phyloP scores from a whole-genome alignment of 2,888 invertebrate species.

The Clunio marinus region DNA sequence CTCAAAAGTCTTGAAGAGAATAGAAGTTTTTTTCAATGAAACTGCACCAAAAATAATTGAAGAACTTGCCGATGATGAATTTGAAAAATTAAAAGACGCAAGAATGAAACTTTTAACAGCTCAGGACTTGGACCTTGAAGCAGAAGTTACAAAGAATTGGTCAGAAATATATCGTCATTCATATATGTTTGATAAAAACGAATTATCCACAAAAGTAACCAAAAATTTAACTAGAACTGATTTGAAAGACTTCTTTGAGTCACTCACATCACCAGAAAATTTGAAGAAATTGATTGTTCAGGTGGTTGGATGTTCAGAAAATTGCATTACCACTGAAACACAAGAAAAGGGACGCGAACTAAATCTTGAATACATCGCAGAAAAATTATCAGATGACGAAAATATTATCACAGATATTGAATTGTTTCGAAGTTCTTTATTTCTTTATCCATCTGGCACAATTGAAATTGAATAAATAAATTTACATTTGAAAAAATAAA shows the following conservation, averaged over 20 bases:
- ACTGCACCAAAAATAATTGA: background rate
- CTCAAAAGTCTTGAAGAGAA: background rate
- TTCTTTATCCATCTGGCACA: background rate
- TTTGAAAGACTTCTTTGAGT: slow-evolving; percentile 54
- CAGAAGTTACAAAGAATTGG: slow-evolving; percentile 56
- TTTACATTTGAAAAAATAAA: too few species aligned
- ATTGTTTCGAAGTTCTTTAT: background rate
- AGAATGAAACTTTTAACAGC: background rate
- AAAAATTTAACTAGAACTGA: slow-evolving; percentile 54
- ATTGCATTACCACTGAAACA: too few species aligned
- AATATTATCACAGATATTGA: background rate
- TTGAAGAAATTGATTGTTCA: slow-evolving; percentile 57
- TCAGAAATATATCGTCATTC: slow-evolving; percentile 55
- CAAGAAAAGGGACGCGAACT: too few species aligned
- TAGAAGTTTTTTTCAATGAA: slow-evolving; percentile 3
- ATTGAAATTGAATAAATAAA: background rate
- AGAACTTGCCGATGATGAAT: slow-evolving; percentile 4
- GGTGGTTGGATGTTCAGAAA: too few species aligned
- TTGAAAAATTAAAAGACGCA: slow-evolving; percentile 3
- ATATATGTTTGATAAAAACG: slow-evolving; percentile 58
- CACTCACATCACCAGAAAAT: slow-evolving; percentile 54
- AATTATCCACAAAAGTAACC: slow-evolving; percentile 58
- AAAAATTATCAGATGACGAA: background rate
- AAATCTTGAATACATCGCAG: background rate
- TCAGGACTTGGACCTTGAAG: background rate